These are phyloP conservation scores for Drosophila carrolli DNA, from an alignment of 1,140 invertebrate genomes.

Conservation along the genomic window DNA sequence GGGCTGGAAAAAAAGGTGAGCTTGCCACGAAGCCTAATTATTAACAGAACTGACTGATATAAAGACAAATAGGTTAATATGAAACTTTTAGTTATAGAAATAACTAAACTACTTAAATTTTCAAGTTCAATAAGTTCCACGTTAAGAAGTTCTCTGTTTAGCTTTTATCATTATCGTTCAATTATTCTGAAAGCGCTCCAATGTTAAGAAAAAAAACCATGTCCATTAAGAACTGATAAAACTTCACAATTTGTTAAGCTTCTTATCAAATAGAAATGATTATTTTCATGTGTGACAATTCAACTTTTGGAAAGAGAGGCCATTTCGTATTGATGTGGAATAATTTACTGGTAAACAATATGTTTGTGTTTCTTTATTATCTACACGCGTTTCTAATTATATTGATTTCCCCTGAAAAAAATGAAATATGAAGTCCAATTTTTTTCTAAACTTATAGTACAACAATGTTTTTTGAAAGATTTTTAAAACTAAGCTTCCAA, in stretches of 20 bases:
- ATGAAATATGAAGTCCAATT: no score
- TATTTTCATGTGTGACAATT: neutral
- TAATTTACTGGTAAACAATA: no score
- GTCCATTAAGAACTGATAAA: neutral
- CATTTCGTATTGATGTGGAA: no score
- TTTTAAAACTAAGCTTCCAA: neutral
- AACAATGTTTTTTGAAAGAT: neutral
- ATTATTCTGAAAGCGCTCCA: neutral
- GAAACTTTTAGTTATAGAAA: neutral
- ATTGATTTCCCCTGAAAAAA: neutral
- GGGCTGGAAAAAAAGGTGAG: slow-evolving; percentile 95
- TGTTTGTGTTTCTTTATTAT: no score
- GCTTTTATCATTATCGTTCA: neutral
- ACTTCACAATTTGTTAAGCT: neutral
- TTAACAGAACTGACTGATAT: neutral
- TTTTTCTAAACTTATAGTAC: no score
- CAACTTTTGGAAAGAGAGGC: no score
- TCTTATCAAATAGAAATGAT: neutral
- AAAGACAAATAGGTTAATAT: no score
- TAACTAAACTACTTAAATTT: neutral
- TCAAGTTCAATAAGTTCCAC: neutral
- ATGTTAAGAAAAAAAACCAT: neutral
- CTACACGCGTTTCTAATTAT: neutral
- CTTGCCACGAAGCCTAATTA: neutral
- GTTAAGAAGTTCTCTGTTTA: neutral